These are phyloP conservation scores for Tridacna gigas DNA, from an alignment of 2,888 invertebrate species.

Conservation along the genomic window DNA sequence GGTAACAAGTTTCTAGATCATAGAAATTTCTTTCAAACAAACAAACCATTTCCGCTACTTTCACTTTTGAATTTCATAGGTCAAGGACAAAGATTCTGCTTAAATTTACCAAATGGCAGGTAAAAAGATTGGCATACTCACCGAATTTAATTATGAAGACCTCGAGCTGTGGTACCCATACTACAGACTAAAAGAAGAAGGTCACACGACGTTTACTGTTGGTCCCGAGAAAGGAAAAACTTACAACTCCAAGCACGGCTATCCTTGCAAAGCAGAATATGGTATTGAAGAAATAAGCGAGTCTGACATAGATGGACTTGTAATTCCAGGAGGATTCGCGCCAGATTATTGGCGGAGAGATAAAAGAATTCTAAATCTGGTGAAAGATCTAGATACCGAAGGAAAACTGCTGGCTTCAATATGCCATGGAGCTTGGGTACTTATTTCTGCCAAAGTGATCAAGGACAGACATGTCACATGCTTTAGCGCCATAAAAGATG, in stretches of 20 bases:
- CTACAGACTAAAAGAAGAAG: slow-evolving; percentile 78
- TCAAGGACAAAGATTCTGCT: background rate
- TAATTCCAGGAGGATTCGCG: slow-evolving; percentile 81
- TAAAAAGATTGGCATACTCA: slow-evolving; percentile 72
- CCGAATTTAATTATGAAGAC: slow-evolving; percentile 79
- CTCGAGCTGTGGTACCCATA: slow-evolving; percentile 80
- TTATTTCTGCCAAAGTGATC: slow-evolving; percentile 79
- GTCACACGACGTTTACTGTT: slow-evolving; percentile 75
- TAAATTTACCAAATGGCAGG: slow-evolving; percentile 33
- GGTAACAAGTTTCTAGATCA: background rate
- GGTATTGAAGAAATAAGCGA: slow-evolving; percentile 52
- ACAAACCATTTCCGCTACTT: background rate
- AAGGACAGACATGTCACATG: slow-evolving; percentile 74
- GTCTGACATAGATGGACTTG: slow-evolving; percentile 72
- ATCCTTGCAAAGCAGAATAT: slow-evolving; percentile 70
- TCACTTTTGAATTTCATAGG: background rate
- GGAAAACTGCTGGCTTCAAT: slow-evolving; percentile 77
- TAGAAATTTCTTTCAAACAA: slow-evolving; percentile 1
- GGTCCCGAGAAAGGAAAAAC: slow-evolving; percentile 77
- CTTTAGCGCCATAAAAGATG: slow-evolving; percentile 79
- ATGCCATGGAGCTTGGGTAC: slow-evolving; percentile 80
- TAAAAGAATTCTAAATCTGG: slow-evolving; percentile 75
- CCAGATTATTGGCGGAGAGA: slow-evolving; percentile 80
- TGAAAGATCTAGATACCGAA: slow-evolving; percentile 68
- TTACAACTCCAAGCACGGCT: slow-evolving; percentile 79